A percentile compares a stretch with the other conserved stretches of the same genome.
Conservation (phyloP, 2,888 invertebrate genomes). For the Temnothorax unifasciatus region DNA sequence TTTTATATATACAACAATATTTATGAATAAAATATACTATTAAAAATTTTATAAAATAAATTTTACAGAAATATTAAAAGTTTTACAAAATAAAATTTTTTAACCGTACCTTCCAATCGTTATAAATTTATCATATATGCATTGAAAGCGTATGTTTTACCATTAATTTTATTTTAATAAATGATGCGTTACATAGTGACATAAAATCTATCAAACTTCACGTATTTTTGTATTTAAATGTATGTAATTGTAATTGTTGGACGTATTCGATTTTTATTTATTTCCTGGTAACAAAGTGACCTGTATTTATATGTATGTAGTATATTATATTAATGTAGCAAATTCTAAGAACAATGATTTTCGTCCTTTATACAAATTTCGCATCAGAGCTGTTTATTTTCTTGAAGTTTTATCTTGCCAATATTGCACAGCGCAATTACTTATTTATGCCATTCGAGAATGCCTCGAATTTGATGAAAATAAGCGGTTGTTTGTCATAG, state of each 20-base stretch:
- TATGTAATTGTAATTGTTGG: slow-evolving; percentile 3
- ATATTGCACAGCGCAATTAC: too few species aligned
- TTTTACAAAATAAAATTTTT: background rate
- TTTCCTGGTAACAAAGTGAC: background rate
- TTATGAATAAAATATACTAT: background rate
- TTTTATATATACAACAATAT: too few species aligned
- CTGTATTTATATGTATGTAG: background rate
- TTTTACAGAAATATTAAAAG: background rate
- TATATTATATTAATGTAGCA: background rate
- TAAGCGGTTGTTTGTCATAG: slow-evolving; percentile 63
- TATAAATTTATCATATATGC: background rate
- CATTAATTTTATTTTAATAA: background rate
- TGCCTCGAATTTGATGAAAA: background rate
- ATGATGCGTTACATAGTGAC: background rate
- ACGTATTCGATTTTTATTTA: background rate
- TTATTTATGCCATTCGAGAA: background rate
- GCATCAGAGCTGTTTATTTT: background rate
- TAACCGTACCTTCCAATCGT: background rate
- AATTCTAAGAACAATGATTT: background rate
- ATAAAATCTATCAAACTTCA: background rate
- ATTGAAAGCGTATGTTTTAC: background rate
- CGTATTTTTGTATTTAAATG: background rate
- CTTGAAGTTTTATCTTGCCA: background rate
- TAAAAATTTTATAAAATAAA: background rate
- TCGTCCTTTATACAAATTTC: background rate